Conservation (phyloP, 2,113 vertebrate species). For the Campylomormyrus numenius region DNA sequence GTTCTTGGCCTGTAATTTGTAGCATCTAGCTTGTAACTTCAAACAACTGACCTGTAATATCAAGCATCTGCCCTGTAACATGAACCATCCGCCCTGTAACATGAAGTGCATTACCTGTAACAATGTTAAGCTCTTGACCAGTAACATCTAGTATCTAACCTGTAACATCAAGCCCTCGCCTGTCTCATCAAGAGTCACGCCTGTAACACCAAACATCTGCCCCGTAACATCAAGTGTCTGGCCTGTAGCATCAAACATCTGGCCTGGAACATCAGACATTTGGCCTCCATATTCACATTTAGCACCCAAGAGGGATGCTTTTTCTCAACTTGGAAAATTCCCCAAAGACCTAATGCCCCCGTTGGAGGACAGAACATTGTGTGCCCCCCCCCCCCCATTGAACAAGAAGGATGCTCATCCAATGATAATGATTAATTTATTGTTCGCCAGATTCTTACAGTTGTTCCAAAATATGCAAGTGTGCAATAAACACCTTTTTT, state of each 20-base stretch:
- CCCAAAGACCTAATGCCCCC: not conserved
- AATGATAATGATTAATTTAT: constrained; percentile 3
- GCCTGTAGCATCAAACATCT: not conserved
- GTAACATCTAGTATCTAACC: not conserved
- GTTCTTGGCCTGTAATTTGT: not conserved
- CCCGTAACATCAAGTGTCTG: not conserved
- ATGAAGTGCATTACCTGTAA: not conserved
- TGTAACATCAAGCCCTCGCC: not conserved
- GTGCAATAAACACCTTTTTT: constrained; percentile 6
- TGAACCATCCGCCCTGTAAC: not conserved
- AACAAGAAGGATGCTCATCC: not conserved
- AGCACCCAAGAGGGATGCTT: not conserved
- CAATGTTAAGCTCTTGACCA: not conserved
- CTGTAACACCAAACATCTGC: not conserved
- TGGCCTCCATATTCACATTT: not conserved
- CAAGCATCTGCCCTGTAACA: not conserved
- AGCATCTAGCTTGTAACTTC: not conserved
- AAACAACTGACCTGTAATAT: not conserved
- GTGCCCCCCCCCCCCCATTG: not conserved
- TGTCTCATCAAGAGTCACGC: not conserved
- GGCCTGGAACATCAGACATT: not conserved
- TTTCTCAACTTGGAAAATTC: not conserved
- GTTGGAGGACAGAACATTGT: not conserved
- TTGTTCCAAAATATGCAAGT: constrained; percentile 4
- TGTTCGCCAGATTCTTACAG: not conserved